Evolutionary conservation across 2,797 vertebrate species (phyloP), one percentile per base, ranked within the genome.

Genomic region (Triplophysa yarkandensis): DNA sequence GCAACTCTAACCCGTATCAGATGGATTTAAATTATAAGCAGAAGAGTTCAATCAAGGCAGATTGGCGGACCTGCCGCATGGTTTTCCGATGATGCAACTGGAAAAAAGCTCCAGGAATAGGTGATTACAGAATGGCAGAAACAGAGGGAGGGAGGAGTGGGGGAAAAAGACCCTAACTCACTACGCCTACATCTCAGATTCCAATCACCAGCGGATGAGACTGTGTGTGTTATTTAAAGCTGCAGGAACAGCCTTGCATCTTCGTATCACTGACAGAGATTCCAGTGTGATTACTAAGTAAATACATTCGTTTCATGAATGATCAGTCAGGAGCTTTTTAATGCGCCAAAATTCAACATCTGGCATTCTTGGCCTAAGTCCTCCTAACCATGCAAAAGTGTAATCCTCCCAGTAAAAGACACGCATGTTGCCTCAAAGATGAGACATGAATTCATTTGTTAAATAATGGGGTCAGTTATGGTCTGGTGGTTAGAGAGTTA

Each of bases 61-160:
- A 88, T 87, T 80, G 78, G 83, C 87, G 77, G 75, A 89, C 88
- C 89, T 86, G 82, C 85, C 4, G 73, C 89, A 82, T 91, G 90
- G 84, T 85, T 92, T 90, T 88, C 88, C 84, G 83, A 90, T 93
- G 92, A 93, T 89, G 90, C 88, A 91, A 92, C 84, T 87, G 91
- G 92, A 91, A 92, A 87, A 91, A 92, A 85, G 84, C 86, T 89
- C 90, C 89, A 89, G 88, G 88, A 92, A 92, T 92, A 92, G 90
- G 89, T 91, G 90, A 92, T 92, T 92, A 91, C 88, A 87, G 88
- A 88, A 76, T 25, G 81, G 34, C 63, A 68, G 79, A 72, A 64
- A 74, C 39, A 58, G 70, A 76, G 76, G 57, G 81, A 71, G 71
- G 32, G 48, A 63, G 70, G 50, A 44, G 32, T 23, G 50, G 63